Evolutionary conservation across 2,888 invertebrate species (phyloP).

Genomic region (Scaptomyza parva): DNA sequence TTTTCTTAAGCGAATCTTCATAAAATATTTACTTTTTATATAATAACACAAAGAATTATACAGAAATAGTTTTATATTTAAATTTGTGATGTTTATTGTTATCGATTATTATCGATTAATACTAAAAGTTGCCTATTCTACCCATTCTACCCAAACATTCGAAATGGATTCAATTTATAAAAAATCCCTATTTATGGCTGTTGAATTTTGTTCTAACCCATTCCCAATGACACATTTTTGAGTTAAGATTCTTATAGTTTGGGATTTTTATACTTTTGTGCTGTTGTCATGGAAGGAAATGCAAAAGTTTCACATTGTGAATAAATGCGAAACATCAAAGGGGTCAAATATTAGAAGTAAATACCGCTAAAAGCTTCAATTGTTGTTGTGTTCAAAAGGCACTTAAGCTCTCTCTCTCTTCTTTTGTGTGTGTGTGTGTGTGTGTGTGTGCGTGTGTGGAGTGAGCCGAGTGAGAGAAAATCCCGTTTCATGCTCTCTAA

Average conservation of each 20-base stretch:
- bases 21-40: too few species aligned
- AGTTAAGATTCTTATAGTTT: not conserved
- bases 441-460: too few species aligned
- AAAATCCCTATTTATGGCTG: too few species aligned
- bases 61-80: too few species aligned
- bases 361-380: slow-evolving; percentile 61
- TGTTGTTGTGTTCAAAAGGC: slow-evolving; percentile 43
- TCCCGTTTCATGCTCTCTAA: slow-evolving; percentile 19
- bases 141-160: too few species aligned
- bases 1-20: too few species aligned
- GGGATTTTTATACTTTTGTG: not conserved
- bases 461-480: slow-evolving; percentile 3
- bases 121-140: not conserved
- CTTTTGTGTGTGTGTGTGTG: too few species aligned
- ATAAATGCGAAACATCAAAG: slow-evolving; percentile 41
- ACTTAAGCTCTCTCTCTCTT: slow-evolving; percentile 33
- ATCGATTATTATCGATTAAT: not conserved
- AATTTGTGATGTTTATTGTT: not conserved
- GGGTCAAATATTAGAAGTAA: slow-evolving; percentile 30
- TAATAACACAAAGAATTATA: too few species aligned
- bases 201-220: not conserved
- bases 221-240: not conserved
- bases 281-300: not conserved
- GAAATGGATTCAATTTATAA: too few species aligned
- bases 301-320: slow-evolving; percentile 19